These are phyloP conservation scores for Priocnemis perturbator DNA, from an alignment of 2,888 invertebrate species.

Conservation along the genomic window DNA sequence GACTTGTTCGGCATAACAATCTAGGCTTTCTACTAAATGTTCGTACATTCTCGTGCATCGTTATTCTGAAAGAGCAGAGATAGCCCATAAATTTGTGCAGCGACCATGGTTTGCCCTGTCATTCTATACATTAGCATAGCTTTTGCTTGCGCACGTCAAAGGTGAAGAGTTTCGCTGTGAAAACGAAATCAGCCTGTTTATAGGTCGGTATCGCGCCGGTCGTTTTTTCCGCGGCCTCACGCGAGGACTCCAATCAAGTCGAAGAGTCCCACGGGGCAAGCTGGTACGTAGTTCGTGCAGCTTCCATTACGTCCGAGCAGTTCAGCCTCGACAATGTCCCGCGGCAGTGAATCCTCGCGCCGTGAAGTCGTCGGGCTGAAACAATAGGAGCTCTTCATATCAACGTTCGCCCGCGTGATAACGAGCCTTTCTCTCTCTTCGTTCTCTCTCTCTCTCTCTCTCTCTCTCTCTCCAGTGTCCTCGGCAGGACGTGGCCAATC, in stretches of 20 bases:
- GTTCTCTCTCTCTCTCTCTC: neutral
- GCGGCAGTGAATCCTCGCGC: conserved; percentile 77
- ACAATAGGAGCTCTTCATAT: conserved; percentile 5
- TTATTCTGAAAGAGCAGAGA: too few species aligned
- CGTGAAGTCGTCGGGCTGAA: conserved; percentile 80
- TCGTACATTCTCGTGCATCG: too few species aligned
- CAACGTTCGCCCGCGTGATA: neutral
- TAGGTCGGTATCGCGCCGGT: conserved; percentile 27
- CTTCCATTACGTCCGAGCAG: conserved; percentile 76
- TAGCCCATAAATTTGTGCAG: too few species aligned
- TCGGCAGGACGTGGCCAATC: neutral
- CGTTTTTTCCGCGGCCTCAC: conserved; percentile 65
- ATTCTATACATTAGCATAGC: neutral
- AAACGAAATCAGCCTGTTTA: conserved; percentile 27
- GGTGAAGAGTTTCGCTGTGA: neutral
- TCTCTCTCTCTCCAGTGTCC: too few species aligned
- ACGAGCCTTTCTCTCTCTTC: conserved; percentile 13
- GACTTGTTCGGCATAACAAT: too few species aligned
- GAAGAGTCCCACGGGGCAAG: conserved; percentile 78
- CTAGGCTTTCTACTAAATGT: too few species aligned
- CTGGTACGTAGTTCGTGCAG: conserved; percentile 76
- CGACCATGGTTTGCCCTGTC: too few species aligned
- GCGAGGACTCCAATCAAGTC: conserved; percentile 77
- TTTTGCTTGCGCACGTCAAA: neutral
- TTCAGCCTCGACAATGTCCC: conserved; percentile 79